A percentile compares a stretch with the other conserved stretches of the same genome.
phyloP scores from a whole-genome alignment of 1,140 invertebrate genomes.

The Tribolium castaneum region DNA sequence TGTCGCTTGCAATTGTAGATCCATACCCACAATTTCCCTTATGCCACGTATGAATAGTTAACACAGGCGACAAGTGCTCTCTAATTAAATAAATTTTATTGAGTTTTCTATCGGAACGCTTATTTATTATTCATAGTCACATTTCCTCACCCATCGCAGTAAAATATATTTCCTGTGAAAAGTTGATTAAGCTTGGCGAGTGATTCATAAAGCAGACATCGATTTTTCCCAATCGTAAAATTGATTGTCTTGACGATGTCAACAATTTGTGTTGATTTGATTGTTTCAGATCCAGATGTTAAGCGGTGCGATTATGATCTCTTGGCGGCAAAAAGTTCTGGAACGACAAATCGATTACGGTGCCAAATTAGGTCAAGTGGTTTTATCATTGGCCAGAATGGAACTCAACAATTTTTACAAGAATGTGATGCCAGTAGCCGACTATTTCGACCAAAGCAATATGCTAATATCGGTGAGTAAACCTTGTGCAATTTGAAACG shows the following conservation, averaged over 20 bases:
- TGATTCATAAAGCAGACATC: too few relatives aligned
- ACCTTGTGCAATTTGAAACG: neutral
- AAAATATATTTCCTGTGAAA: neutral
- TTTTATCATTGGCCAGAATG: slow-evolving; percentile 85
- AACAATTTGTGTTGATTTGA: neutral
- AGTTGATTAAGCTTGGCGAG: neutral
- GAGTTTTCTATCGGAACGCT: neutral
- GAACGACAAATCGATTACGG: slow-evolving; percentile 91
- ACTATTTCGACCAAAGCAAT: slow-evolving; percentile 88
- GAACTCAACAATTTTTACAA: slow-evolving; percentile 90
- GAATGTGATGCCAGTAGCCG: slow-evolving; percentile 88
- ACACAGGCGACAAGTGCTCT: neutral
- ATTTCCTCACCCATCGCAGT: neutral
- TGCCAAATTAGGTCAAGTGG: slow-evolving; percentile 86
- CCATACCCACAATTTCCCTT: too few relatives aligned
- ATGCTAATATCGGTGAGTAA: slow-evolving; percentile 82
- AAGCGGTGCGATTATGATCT: slow-evolving; percentile 85
- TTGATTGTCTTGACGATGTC: too few relatives aligned
- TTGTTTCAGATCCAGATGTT: slow-evolving; percentile 83
- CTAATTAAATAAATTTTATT: neutral
- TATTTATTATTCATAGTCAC: neutral
- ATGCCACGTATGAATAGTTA: neutral
- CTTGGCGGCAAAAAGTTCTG: slow-evolving; percentile 85
- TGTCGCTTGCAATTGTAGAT: too few relatives aligned
- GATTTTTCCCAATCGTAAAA: too few relatives aligned